phyloP scores from a whole-genome alignment of 2,888 invertebrate species.

The Teinopalpus imperialis region DNA sequence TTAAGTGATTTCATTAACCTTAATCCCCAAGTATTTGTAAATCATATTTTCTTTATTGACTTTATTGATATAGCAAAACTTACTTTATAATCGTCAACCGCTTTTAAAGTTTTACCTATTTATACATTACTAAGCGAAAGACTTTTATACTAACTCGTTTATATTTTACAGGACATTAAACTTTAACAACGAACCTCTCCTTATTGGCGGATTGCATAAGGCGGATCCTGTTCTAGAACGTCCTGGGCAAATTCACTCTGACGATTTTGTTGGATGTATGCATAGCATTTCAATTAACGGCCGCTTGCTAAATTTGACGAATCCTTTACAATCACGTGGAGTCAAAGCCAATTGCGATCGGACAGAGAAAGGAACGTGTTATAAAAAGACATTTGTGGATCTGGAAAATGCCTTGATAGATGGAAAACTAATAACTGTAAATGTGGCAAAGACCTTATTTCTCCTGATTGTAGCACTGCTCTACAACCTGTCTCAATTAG shows the following conservation, averaged over 20 bases:
- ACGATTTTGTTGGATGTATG: constrained; percentile 96
- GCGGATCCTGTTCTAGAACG: constrained; percentile 94
- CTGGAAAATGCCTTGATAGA: constrained; percentile 89
- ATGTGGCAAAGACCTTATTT: constrained; percentile 86
- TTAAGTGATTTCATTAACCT: too few species aligned
- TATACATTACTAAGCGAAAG: too few species aligned
- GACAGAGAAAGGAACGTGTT: constrained; percentile 85
- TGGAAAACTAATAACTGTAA: constrained; percentile 90
- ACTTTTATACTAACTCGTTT: too few species aligned
- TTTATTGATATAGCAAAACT: too few species aligned
- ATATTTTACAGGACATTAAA: constrained; percentile 89
- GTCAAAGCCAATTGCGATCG: constrained; percentile 90
- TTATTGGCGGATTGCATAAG: constrained; percentile 91
- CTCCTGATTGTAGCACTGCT: constrained; percentile 90
- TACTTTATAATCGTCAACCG: too few species aligned
- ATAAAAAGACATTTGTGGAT: constrained; percentile 76
- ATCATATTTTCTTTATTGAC: too few species aligned
- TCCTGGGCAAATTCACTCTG: constrained; percentile 94
- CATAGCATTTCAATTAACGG: constrained; percentile 95
- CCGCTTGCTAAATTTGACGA: constrained; percentile 89
- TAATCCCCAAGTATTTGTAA: too few species aligned
- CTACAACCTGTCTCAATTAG: constrained; percentile 90
- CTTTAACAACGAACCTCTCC: constrained; percentile 93
- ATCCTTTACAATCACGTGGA: constrained; percentile 86
- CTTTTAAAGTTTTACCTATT: too few species aligned